These are phyloP conservation scores for Phoebastria nigripes DNA, from an alignment of 2,797 vertebrate genomes.

Conservation along the genomic window DNA sequence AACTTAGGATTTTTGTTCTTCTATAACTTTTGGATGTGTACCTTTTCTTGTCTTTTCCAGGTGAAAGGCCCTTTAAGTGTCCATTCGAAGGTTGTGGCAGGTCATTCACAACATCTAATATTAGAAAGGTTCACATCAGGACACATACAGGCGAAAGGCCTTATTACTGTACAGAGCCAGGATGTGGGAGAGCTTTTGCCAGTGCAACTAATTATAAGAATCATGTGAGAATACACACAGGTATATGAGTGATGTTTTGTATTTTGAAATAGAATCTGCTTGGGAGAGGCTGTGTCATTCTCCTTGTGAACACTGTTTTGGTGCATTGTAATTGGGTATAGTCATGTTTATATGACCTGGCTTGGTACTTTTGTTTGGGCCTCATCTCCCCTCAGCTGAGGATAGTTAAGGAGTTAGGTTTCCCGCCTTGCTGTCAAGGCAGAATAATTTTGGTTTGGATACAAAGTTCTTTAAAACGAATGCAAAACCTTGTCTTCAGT, in stretches of 20 bases:
- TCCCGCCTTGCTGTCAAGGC: neutral
- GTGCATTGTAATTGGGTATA: neutral
- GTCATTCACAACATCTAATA: conserved; percentile 98
- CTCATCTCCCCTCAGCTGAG: neutral
- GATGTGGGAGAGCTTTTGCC: conserved; percentile 95
- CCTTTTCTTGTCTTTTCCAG: conserved; percentile 69
- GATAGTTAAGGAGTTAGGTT: neutral
- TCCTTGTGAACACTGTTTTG: neutral
- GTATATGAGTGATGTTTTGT: conserved; percentile 66
- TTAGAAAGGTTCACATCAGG: conserved; percentile 97
- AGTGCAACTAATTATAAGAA: conserved; percentile 99
- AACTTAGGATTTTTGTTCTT: neutral
- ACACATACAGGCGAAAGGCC: conserved; percentile 98
- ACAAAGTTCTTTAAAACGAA: neutral
- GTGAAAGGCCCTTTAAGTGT: conserved; percentile 97
- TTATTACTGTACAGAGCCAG: conserved; percentile 97
- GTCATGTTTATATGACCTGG: neutral
- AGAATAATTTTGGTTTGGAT: neutral
- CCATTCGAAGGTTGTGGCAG: conserved; percentile 95
- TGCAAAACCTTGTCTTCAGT: neutral
- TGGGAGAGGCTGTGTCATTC: neutral
- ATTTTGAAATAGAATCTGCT: neutral
- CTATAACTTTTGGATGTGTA: neutral
- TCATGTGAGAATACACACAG: conserved; percentile 98
- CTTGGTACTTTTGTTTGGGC: neutral